Conservation (phyloP, 2,797 vertebrate species). For the Sciurus vulgaris region DNA sequence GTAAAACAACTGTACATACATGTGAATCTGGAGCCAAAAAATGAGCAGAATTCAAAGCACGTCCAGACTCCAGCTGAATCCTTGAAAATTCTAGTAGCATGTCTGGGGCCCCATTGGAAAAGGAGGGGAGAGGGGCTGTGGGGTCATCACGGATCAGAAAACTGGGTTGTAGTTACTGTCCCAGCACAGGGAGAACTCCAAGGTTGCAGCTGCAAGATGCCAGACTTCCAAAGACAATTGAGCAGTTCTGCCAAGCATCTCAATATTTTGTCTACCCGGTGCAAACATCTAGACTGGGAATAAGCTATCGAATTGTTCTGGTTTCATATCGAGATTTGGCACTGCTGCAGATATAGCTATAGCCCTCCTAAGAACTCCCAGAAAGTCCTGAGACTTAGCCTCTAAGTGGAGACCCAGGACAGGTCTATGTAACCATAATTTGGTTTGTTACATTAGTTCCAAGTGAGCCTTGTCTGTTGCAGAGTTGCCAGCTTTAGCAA, state of each 20-base stretch:
- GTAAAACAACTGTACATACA: constrained; percentile 74
- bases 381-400: neutral
- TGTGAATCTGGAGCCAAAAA: constrained; percentile 62
- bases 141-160: constrained; percentile 51
- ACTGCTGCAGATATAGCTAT: neutral
- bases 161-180: neutral
- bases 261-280: constrained; percentile 76
- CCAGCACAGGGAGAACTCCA: neutral
- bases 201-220: neutral
- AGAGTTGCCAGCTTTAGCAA: neutral
- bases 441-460: neutral
- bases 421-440: neutral
- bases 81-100: constrained; percentile 69
- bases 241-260: constrained; percentile 53
- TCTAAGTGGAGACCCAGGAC: neutral
- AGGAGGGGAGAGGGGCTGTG: neutral
- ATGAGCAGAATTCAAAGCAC: constrained; percentile 72
- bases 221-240: constrained; percentile 30
- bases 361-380: constrained; percentile 51
- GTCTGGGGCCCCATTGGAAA: neutral
- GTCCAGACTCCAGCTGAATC: constrained; percentile 48
- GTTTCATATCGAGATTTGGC: constrained; percentile 51
- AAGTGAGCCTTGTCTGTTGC: neutral
- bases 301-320: constrained; percentile 28
- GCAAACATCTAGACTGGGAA: constrained; percentile 57